Conservation (phyloP, 1,140 invertebrate species). For the Diorhabda elongata region DNA sequence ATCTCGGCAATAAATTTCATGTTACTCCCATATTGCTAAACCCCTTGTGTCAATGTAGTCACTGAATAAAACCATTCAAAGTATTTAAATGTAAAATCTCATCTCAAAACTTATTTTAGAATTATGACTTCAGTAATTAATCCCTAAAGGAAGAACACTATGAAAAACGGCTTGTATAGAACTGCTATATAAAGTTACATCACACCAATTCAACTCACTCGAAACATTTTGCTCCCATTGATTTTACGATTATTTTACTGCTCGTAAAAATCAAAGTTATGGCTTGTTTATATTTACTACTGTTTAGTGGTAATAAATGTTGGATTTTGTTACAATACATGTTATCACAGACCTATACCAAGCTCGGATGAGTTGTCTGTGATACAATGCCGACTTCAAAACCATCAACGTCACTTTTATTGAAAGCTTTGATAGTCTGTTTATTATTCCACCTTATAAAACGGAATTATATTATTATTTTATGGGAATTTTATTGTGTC, state of each 20-base stretch:
- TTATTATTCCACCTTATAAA: slow-evolving; percentile 41
- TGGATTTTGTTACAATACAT: slow-evolving; percentile 45
- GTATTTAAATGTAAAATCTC: no score
- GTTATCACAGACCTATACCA: slow-evolving; percentile 40
- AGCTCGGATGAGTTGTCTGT: slow-evolving; percentile 32
- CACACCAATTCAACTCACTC: no score
- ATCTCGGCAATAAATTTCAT: no score
- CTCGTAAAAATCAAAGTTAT: slow-evolving; percentile 47
- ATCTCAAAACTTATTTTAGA: no score
- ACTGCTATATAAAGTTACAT: no score
- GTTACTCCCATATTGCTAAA: no score
- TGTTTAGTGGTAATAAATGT: slow-evolving; percentile 48
- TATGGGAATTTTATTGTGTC: slow-evolving; percentile 25
- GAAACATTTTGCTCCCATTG: slow-evolving; percentile 41
- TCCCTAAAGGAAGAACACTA: no score
- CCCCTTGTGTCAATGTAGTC: no score
- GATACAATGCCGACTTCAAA: slow-evolving; percentile 24
- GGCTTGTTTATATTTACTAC: slow-evolving; percentile 48
- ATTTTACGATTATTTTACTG: slow-evolving; percentile 48
- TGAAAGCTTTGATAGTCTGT: slow-evolving; percentile 45
- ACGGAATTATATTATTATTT: slow-evolving; percentile 29
- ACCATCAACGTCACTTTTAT: slow-evolving; percentile 45
- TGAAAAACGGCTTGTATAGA: no score
- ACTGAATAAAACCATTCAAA: no score
- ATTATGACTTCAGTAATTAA: no score